Conservation (phyloP, 2,888 invertebrate species). For the Nowickia ferox region DNA sequence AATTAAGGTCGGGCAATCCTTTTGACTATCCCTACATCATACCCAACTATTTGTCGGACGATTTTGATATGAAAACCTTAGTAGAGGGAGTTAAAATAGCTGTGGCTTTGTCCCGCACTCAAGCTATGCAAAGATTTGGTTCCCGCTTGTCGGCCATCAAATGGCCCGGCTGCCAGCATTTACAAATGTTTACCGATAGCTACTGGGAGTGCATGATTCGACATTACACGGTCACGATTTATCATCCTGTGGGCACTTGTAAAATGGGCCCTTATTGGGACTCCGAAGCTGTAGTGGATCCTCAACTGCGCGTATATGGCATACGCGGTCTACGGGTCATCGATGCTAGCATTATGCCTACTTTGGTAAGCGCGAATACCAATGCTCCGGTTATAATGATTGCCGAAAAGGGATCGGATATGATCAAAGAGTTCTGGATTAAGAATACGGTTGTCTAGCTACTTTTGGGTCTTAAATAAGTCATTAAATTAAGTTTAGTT, state of each 20-base stretch:
- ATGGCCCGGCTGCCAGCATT: constrained; percentile 90
- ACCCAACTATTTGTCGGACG: constrained; percentile 94
- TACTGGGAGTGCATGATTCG: constrained; percentile 95
- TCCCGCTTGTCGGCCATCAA: constrained; percentile 88
- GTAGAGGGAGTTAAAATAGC: constrained; percentile 94
- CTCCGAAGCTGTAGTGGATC: constrained; percentile 91
- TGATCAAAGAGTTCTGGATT: constrained; percentile 93
- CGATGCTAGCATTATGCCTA: constrained; percentile 94
- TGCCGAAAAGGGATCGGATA: constrained; percentile 93
- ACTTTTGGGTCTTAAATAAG: neutral
- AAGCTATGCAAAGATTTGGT: constrained; percentile 89
- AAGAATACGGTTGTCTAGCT: constrained; percentile 83
- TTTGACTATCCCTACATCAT: constrained; percentile 94
- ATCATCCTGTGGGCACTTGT: constrained; percentile 93
- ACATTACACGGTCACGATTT: constrained; percentile 92
- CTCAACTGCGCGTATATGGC: constrained; percentile 91
- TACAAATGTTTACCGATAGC: constrained; percentile 88
- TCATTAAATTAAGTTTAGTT: constrained; percentile 37
- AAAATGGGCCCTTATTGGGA: constrained; percentile 96
- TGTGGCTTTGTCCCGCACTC: constrained; percentile 90
- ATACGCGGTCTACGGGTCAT: constrained; percentile 90
- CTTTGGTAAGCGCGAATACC: constrained; percentile 92
- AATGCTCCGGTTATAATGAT: constrained; percentile 95
- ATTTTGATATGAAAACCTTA: constrained; percentile 90
- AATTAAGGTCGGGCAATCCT: constrained; percentile 92